Percentiles rank a stretch among this genome's conserved stretches.
phyloP scores from a whole-genome alignment of 2,797 vertebrate genomes.

The Karalla daura region DNA sequence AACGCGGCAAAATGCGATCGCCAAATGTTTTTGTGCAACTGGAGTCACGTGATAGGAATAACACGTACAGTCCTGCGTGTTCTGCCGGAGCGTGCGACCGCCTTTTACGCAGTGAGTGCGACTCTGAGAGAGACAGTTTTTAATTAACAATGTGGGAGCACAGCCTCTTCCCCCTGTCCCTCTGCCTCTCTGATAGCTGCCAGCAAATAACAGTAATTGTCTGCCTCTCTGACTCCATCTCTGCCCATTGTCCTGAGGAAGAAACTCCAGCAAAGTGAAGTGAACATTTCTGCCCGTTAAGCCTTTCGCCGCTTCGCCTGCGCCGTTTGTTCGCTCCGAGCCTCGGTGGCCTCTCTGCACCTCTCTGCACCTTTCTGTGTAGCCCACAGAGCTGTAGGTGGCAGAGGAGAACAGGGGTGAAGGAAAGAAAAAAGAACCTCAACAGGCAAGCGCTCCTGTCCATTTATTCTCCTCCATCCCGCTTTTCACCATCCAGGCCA shows the following conservation, averaged over 20 bases:
- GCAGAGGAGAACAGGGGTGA: not conserved
- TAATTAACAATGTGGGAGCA: conserved; percentile 78
- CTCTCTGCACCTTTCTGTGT: conserved; percentile 38
- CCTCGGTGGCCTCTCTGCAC: conserved; percentile 27
- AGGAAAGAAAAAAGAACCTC: conserved; percentile 13
- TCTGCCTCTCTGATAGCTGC: conserved; percentile 69
- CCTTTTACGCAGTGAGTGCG: conserved; percentile 54
- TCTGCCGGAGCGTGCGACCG: conserved; percentile 22
- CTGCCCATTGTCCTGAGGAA: conserved; percentile 64
- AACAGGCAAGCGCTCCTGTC: conserved; percentile 36
- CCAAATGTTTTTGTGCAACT: conserved; percentile 36
- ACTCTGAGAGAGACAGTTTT: conserved; percentile 63
- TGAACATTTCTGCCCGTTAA: conserved; percentile 63
- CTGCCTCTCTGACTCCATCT: conserved; percentile 66
- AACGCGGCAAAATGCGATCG: conserved; percentile 30
- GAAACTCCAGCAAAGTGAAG: conserved; percentile 69
- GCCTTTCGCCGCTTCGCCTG: conserved; percentile 34
- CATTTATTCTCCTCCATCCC: conserved; percentile 53
- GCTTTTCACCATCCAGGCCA: conserved; percentile 41
- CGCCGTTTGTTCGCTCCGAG: conserved; percentile 44
- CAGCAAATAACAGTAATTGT: conserved; percentile 79
- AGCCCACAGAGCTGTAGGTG: conserved; percentile 47
- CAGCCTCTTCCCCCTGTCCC: conserved; percentile 57
- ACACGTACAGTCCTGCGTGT: conserved; percentile 28
- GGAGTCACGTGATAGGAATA: conserved; percentile 39